phyloP scores from a whole-genome alignment of 2,797 vertebrate species.

The Epinephelus coioides region DNA sequence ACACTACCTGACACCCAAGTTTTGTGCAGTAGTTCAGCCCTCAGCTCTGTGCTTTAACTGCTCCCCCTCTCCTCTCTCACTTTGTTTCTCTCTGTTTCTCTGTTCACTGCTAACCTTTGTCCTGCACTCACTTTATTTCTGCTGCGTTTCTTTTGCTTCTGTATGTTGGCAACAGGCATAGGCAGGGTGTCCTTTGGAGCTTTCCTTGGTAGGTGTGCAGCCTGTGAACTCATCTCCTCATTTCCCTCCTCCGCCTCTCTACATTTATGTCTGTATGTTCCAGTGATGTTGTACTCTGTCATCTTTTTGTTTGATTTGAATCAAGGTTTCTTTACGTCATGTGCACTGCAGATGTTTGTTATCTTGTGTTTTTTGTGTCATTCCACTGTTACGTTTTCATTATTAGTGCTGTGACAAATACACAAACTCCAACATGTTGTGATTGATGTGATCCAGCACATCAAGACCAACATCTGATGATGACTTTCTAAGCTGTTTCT shows the following conservation, averaged over 20 bases:
- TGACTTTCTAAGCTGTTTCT: neutral
- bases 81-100: neutral
- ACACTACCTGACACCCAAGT: neutral
- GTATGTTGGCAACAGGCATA: constrained; percentile 86
- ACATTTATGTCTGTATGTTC: neutral
- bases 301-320: neutral
- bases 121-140: constrained; percentile 58
- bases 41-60: constrained; percentile 42
- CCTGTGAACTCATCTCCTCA: neutral
- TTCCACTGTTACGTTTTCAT: neutral
- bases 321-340: neutral
- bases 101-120: constrained; percentile 29
- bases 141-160: constrained; percentile 66
- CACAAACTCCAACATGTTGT: neutral
- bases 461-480: neutral
- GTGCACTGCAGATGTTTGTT: neutral
- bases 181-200: constrained; percentile 94
- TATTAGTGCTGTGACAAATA: neutral
- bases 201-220: constrained; percentile 92
- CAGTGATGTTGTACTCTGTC: neutral
- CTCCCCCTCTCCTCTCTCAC: constrained; percentile 1
- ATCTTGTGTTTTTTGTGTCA: neutral
- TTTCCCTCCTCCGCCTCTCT: neutral
- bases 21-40: neutral
- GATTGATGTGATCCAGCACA: constrained; percentile 1